phyloP scores from a whole-genome alignment of 2,888 invertebrate species.

The Andrena flavipes region DNA sequence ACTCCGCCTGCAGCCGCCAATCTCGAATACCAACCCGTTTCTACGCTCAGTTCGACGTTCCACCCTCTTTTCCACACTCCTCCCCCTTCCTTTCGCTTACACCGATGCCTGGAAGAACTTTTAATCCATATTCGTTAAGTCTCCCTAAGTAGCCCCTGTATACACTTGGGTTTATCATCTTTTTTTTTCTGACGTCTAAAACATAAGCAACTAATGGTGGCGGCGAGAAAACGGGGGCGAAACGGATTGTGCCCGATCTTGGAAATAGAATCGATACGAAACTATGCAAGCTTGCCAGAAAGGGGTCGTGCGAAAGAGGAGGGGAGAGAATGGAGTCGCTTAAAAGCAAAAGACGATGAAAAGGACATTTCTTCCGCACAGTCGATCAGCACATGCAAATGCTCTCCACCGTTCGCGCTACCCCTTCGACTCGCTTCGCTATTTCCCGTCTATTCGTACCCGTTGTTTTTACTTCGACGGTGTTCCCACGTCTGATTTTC shows the following conservation, averaged over 20 bases:
- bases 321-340: slow-evolving; percentile 20
- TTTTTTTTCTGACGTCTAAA: slow-evolving; percentile 40
- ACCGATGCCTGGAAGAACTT: slow-evolving; percentile 78
- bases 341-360: slow-evolving; percentile 74
- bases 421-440: slow-evolving; percentile 52
- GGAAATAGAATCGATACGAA: not conserved
- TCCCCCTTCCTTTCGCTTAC: not conserved
- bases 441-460: slow-evolving; percentile 49
- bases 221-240: not conserved
- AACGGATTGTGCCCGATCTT: not conserved
- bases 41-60: slow-evolving; percentile 54
- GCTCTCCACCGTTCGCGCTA: slow-evolving; percentile 72
- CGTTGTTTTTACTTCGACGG: slow-evolving; percentile 50
- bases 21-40: slow-evolving; percentile 73
- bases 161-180: slow-evolving; percentile 81
- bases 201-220: not conserved
- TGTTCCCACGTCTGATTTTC: slow-evolving; percentile 48
- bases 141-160: slow-evolving; percentile 80
- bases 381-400: slow-evolving; percentile 83
- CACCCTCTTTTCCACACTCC: not conserved
- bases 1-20: slow-evolving; percentile 65
- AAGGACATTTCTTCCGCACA: slow-evolving; percentile 77
- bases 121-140: slow-evolving; percentile 84
- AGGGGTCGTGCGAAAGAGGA: slow-evolving; percentile 1
- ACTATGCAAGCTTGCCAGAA: not conserved